Conservation (phyloP, 2,888 invertebrate species). For the Thecophora atra region DNA sequence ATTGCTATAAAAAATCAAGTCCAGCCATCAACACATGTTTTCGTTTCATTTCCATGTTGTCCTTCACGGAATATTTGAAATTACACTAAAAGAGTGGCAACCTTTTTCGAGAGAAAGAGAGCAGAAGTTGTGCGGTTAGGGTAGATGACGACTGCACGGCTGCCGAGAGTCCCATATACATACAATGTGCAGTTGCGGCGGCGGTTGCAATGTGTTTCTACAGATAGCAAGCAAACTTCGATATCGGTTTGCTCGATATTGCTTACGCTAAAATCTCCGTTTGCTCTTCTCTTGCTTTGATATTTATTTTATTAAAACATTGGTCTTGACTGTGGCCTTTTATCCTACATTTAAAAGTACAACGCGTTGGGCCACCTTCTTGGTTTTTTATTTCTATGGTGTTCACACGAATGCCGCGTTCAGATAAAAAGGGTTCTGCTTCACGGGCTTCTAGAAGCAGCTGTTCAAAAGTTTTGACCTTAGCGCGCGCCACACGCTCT, state of each 20-base stretch:
- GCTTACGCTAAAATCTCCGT: not conserved
- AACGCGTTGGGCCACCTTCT: not conserved
- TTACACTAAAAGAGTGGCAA: too few species aligned
- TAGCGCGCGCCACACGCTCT: slow-evolving; percentile 14
- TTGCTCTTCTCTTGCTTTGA: not conserved
- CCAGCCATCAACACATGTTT: too few species aligned
- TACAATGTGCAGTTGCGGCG: too few species aligned
- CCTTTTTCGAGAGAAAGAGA: too few species aligned
- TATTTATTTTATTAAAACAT: slow-evolving; percentile 5
- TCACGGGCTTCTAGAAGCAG: not conserved
- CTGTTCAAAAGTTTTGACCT: not conserved
- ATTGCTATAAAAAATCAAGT: too few species aligned
- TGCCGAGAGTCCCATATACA: too few species aligned
- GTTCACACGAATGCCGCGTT: not conserved
- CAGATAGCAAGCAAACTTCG: slow-evolving; percentile 35
- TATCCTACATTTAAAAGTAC: slow-evolving; percentile 4
- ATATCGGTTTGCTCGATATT: slow-evolving; percentile 12
- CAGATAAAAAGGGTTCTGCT: not conserved
- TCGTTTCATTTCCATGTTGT: too few species aligned
- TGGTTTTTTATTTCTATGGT: not conserved
- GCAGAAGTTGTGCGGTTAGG: too few species aligned
- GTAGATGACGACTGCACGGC: too few species aligned
- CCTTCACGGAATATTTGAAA: too few species aligned
- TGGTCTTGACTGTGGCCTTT: slow-evolving; percentile 13
- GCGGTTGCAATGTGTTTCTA: too few species aligned